Conservation (phyloP, 2,113 vertebrate genomes). For the Isurus oxyrinchus region DNA sequence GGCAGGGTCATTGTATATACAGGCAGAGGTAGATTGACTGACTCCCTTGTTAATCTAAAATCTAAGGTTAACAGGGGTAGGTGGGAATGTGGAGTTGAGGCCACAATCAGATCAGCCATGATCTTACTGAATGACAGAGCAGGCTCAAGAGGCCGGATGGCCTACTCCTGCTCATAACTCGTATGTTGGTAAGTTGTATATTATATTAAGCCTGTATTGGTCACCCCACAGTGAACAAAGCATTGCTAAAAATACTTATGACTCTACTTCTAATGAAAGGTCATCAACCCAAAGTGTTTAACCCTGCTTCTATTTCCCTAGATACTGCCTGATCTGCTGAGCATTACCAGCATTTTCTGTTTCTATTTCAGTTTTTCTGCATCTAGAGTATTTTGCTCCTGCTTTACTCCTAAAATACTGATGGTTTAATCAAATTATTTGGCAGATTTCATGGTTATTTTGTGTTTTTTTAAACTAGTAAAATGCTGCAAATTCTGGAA, state of each 20-base stretch:
- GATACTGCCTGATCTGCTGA: not conserved
- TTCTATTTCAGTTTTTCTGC: not conserved
- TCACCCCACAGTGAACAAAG: not conserved
- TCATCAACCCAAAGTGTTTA: not conserved
- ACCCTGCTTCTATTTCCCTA: not conserved
- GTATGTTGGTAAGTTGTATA: not conserved
- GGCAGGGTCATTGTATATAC: too few relatives aligned
- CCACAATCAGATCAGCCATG: too few relatives aligned
- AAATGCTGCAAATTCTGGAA: constrained; percentile 2
- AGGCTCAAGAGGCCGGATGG: too few relatives aligned
- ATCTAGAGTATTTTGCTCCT: not conserved
- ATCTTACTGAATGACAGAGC: too few relatives aligned
- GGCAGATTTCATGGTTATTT: not conserved
- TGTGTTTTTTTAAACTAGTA: not conserved
- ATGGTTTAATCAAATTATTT: not conserved
- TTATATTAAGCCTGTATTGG: not conserved
- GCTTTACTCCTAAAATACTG: not conserved
- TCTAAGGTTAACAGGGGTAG: too few relatives aligned
- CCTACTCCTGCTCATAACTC: not conserved
- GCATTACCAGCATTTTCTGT: not conserved
- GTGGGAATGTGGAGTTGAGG: too few relatives aligned
- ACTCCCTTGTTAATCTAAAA: too few relatives aligned
- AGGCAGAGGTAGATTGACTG: too few relatives aligned
- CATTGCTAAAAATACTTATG: not conserved
- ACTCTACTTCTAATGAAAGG: not conserved